Percentiles rank a stretch among this genome's conserved stretches.
phyloP scores from a whole-genome alignment of 2,113 vertebrate species.

The Myotis yumanensis region DNA sequence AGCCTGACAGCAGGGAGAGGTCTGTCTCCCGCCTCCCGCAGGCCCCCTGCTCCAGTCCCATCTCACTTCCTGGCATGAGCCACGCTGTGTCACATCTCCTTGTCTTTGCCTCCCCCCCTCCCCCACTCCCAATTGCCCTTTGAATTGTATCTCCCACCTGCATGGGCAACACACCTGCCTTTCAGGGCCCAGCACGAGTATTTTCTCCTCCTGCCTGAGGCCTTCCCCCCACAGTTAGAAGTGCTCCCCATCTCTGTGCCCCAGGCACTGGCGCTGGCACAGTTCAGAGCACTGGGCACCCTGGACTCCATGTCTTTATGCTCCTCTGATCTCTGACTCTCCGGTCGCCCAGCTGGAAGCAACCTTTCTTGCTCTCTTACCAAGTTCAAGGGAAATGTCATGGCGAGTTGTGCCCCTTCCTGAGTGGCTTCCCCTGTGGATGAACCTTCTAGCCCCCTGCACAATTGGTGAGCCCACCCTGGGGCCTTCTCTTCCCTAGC shows the following conservation, averaged over 20 bases:
- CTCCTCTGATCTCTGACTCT: neutral
- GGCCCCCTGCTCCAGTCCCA: rapidly evolving
- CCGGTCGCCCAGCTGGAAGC: neutral
- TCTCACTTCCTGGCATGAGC: neutral
- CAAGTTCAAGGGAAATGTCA: neutral
- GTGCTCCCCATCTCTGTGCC: neutral
- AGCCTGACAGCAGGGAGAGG: neutral
- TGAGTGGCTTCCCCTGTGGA: neutral
- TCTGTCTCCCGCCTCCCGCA: neutral
- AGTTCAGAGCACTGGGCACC: neutral
- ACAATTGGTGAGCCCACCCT: neutral
- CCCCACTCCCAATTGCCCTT: neutral
- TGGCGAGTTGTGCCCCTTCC: neutral
- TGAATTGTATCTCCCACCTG: neutral
- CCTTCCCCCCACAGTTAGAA: neutral
- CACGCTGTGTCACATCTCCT: neutral
- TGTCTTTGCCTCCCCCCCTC: neutral
- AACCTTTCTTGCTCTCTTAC: neutral
- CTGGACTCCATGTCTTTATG: neutral
- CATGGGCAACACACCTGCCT: neutral
- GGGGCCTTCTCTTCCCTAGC: neutral
- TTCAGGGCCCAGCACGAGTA: neutral
- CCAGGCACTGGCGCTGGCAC: rapidly evolving
- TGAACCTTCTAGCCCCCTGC: neutral
- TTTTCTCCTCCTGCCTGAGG: neutral